Evolutionary conservation across 2,888 invertebrate species (phyloP).

Genomic region (Pteria penguin): DNA sequence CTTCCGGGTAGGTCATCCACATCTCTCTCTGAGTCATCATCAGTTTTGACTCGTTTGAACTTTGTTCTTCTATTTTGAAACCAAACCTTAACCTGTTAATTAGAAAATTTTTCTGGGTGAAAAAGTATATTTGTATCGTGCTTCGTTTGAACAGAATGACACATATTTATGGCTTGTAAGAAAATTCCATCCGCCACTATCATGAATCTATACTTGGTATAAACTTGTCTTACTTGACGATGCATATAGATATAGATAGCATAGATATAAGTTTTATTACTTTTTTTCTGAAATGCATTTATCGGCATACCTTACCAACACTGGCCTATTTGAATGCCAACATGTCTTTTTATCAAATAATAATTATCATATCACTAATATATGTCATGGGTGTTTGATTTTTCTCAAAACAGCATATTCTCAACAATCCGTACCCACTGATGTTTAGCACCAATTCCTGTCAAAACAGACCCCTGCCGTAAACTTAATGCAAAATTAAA

Average conservation of each 20-base stretch:
- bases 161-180: too few relatives aligned
- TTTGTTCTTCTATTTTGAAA: slow-evolving; percentile 97
- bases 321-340: too few relatives aligned
- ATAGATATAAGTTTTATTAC: too few relatives aligned
- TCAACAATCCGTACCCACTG: slow-evolving; percentile 4
- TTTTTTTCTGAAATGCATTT: too few relatives aligned
- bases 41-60: slow-evolving; percentile 86
- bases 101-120: too few relatives aligned
- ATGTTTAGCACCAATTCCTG: slow-evolving; percentile 21
- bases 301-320: too few relatives aligned
- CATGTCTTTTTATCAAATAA: neutral
- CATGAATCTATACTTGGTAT: too few relatives aligned
- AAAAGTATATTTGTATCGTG: too few relatives aligned
- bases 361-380: neutral
- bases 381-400: neutral
- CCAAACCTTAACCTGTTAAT: slow-evolving; percentile 98
- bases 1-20: slow-evolving; percentile 34
- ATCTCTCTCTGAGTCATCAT: slow-evolving; percentile 52
- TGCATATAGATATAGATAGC: too few relatives aligned
- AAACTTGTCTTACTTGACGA: too few relatives aligned
- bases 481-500: slow-evolving; percentile 40
- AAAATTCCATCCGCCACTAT: too few relatives aligned
- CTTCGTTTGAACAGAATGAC: too few relatives aligned
- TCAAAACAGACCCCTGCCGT: slow-evolving; percentile 20
- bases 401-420: neutral